Conservation (phyloP, 1,140 invertebrate species). For the Pseudachorutes palmiensis region DNA sequence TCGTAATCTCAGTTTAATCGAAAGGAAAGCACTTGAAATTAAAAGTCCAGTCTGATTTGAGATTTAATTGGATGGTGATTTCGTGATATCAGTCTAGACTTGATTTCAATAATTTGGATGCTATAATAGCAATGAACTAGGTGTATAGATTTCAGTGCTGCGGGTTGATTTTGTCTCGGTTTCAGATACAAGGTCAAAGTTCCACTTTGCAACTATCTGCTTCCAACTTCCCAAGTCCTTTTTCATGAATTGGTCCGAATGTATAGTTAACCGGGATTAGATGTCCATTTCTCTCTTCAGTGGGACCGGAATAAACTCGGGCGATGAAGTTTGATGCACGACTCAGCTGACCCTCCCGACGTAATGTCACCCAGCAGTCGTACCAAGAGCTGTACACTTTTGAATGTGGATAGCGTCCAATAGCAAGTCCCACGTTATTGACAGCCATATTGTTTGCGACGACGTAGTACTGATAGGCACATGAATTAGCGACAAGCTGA, state of each 20-base stretch:
- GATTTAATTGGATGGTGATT: too few relatives aligned
- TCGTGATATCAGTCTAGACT: too few relatives aligned
- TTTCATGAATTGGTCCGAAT: constrained; percentile 2
- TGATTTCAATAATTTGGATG: too few relatives aligned
- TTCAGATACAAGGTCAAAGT: background rate
- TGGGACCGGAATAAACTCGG: constrained; percentile 64
- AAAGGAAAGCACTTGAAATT: too few relatives aligned
- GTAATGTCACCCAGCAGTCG: constrained; percentile 67
- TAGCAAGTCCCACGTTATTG: constrained; percentile 49
- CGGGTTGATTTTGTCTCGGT: background rate
- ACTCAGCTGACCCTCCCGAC: constrained; percentile 62
- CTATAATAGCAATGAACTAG: too few relatives aligned
- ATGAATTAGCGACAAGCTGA: constrained; percentile 61
- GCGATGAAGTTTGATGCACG: constrained; percentile 71
- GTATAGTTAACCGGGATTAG: background rate
- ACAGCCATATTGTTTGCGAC: constrained; percentile 80
- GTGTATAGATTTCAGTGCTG: too few relatives aligned
- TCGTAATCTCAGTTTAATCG: too few relatives aligned
- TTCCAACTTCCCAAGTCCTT: background rate
- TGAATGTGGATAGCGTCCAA: constrained; percentile 69
- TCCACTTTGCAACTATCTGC: background rate
- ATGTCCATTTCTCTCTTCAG: background rate
- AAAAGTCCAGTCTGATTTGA: too few relatives aligned
- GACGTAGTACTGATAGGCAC: constrained; percentile 79
- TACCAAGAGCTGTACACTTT: constrained; percentile 66